Evolutionary conservation across 2,888 invertebrate species (phyloP).

Genomic region (Acanthoscelides obtectus): DNA sequence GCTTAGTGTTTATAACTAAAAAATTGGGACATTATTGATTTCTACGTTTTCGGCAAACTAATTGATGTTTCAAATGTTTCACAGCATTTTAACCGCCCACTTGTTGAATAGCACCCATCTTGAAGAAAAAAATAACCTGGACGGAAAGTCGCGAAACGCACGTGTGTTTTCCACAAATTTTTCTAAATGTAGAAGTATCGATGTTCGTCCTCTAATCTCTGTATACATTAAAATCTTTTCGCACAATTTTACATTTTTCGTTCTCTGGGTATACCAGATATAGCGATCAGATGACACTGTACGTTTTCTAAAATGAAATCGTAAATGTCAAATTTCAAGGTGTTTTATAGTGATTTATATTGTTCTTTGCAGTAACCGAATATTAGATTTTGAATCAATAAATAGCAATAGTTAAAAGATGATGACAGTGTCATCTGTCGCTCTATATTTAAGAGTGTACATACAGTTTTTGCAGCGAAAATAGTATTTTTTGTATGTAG

Average conservation of each 20-base stretch:
- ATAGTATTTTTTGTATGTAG: conserved; percentile 37
- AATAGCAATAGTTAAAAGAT: conserved; percentile 23
- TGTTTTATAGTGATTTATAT: too few relatives aligned
- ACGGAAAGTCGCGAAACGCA: background rate
- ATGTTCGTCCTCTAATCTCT: conserved; percentile 21
- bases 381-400: too few relatives aligned
- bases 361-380: too few relatives aligned
- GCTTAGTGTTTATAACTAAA: too few relatives aligned
- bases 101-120: background rate
- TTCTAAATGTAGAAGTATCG: conserved; percentile 24
- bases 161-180: conserved; percentile 20
- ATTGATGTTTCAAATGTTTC: too few relatives aligned
- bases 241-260: conserved; percentile 32
- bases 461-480: conserved; percentile 36
- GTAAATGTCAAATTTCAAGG: too few relatives aligned
- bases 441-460: conserved; percentile 24
- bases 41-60: too few relatives aligned
- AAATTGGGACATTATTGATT: too few relatives aligned
- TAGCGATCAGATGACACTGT: background rate
- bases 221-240: conserved; percentile 20
- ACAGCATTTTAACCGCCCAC: too few relatives aligned
- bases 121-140: background rate
- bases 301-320: conserved; percentile 20
- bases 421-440: too few relatives aligned
- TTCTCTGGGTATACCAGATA: background rate